Conservation (phyloP, 35 echinoderm and acorn worm species). For the Apostichopus parvimensis region DNA sequence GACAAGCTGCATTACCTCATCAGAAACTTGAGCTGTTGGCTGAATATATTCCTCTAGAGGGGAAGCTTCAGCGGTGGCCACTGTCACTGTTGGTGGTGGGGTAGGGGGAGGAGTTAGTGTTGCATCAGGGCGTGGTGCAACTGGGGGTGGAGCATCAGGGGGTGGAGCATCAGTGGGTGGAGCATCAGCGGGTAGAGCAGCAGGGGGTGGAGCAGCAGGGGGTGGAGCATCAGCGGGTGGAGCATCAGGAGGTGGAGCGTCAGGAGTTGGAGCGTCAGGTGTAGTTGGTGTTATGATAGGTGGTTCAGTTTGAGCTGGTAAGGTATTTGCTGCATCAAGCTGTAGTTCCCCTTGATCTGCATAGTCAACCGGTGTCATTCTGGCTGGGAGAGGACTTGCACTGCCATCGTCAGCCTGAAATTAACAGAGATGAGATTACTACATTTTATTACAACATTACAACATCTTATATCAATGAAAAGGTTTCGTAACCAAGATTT, state of each 20-base stretch:
- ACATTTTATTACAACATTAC: too few relatives aligned
- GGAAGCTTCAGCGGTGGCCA: too few relatives aligned
- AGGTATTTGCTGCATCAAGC: neutral
- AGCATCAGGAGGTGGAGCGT: neutral
- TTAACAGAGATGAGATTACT: neutral
- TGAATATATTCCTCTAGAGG: too few relatives aligned
- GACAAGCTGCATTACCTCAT: too few relatives aligned
- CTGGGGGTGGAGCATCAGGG: neutral
- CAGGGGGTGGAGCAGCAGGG: neutral
- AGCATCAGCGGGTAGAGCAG: neutral
- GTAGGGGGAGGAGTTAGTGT: neutral
- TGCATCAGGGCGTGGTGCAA: neutral
- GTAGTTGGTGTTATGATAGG: neutral
- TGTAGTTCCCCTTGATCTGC: neutral
- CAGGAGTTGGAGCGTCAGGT: neutral
- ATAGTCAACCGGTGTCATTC: neutral
- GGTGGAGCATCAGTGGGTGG: too few relatives aligned
- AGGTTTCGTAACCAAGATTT: too few relatives aligned
- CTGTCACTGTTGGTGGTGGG: too few relatives aligned
- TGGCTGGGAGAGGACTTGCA: neutral
- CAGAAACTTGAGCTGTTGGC: too few relatives aligned
- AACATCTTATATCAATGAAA: too few relatives aligned
- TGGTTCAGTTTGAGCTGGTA: neutral
- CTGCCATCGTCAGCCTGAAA: neutral
- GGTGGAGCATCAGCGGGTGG: neutral